These are phyloP conservation scores for Lanius collurio DNA, from an alignment of 2,113 vertebrate genomes.

Conservation along the genomic window DNA sequence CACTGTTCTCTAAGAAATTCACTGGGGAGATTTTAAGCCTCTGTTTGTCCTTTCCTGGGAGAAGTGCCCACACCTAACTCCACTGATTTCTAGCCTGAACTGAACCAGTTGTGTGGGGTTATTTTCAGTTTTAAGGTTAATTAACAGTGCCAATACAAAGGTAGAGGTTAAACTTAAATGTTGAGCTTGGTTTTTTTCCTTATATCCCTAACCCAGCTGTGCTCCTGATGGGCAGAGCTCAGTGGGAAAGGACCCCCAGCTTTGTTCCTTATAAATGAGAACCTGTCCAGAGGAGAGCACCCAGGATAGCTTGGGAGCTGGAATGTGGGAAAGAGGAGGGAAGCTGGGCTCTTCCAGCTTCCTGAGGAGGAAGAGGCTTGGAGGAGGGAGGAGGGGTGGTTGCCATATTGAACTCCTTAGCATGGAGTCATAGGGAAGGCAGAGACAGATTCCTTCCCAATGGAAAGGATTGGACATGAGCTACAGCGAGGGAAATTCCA, in stretches of 20 bases:
- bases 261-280: not conserved
- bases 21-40: not conserved
- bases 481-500: not conserved
- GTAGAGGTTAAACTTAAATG: not conserved
- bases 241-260: not conserved
- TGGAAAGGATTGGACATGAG: not conserved
- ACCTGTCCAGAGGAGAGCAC: not conserved
- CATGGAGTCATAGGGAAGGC: not conserved
- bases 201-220: not conserved
- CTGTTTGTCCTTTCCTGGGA: not conserved
- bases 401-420: not conserved
- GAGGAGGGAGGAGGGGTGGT: not conserved
- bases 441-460: not conserved
- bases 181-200: not conserved
- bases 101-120: accelerated
- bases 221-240: not conserved
- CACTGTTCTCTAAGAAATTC: not conserved
- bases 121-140: not conserved
- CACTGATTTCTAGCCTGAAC: not conserved
- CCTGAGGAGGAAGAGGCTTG: not conserved
- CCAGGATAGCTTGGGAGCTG: not conserved
- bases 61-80: not conserved
- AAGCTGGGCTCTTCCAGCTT: not conserved
- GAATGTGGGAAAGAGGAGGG: not conserved
- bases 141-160: not conserved